Percentiles rank a stretch among this genome's conserved stretches.
Conservation (phyloP, 2,888 invertebrate genomes). For the Sarcophaga rosellei region DNA sequence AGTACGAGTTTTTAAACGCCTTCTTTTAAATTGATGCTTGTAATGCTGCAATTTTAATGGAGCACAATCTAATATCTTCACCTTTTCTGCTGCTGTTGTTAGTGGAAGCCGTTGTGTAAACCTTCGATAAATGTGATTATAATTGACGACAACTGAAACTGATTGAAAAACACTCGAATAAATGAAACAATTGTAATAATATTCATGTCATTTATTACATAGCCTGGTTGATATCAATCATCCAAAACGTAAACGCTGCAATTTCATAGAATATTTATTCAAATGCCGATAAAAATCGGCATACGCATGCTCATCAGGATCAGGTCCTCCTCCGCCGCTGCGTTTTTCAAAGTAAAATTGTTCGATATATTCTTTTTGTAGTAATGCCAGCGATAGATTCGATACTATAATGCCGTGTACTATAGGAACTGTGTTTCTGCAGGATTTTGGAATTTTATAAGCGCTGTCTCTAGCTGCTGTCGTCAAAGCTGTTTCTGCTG, state of each 20-base stretch:
- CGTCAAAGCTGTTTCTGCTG: slow-evolving; percentile 24
- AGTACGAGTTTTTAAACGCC: slow-evolving; percentile 70
- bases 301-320: slow-evolving; percentile 55
- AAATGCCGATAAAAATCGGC: slow-evolving; percentile 53
- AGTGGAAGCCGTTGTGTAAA: background rate
- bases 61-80: slow-evolving; percentile 31
- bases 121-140: slow-evolving; percentile 40
- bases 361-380: slow-evolving; percentile 77
- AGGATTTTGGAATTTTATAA: slow-evolving; percentile 52
- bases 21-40: slow-evolving; percentile 67
- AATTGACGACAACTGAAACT: slow-evolving; percentile 59
- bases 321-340: slow-evolving; percentile 77
- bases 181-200: slow-evolving; percentile 11
- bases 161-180: background rate
- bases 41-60: slow-evolving; percentile 41
- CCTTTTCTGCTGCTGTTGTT: slow-evolving; percentile 8
- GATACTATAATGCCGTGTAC: slow-evolving; percentile 67
- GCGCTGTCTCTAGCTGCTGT: slow-evolving; percentile 27
- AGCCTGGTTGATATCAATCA: slow-evolving; percentile 71
- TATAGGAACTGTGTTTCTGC: slow-evolving; percentile 57
- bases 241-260: slow-evolving; percentile 70
- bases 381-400: slow-evolving; percentile 70
- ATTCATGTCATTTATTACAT: slow-evolving; percentile 57
- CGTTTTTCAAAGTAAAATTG: slow-evolving; percentile 79
- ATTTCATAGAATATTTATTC: slow-evolving; percentile 46